Evolutionary conservation across 1,140 invertebrate species (phyloP).

Genomic region (Neodiprion pinetum): DNA sequence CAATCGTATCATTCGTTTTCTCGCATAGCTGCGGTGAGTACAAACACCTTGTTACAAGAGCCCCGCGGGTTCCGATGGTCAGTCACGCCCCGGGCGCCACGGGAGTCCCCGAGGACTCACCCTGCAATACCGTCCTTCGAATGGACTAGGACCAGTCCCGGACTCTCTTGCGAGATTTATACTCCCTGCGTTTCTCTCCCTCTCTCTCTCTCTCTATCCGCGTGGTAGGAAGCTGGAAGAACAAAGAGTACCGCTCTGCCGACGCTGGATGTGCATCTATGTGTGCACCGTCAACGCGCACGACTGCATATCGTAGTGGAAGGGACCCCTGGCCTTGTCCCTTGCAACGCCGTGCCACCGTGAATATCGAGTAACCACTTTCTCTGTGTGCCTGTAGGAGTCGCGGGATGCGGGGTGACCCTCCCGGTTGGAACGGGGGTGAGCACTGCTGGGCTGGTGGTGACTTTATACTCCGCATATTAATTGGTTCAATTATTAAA

Average conservation of each 20-base stretch:
- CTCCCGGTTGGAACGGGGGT: too few relatives aligned
- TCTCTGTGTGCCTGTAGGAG: background rate
- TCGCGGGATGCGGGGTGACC: too few relatives aligned
- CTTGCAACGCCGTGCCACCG: background rate
- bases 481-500: slow-evolving; percentile 2
- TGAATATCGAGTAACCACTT: slow-evolving; percentile 5
- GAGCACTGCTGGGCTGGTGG: background rate
- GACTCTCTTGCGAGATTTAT: slow-evolving; percentile 7
- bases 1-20: background rate
- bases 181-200: background rate
- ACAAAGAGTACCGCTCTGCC: background rate
- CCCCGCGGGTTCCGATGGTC: background rate
- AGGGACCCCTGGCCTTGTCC: background rate
- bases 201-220: background rate
- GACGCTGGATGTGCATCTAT: background rate
- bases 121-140: background rate
- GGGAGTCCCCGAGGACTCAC: slow-evolving; percentile 4
- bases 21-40: slow-evolving; percentile 9
- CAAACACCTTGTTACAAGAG: slow-evolving; percentile 6
- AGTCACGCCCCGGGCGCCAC: slow-evolving; percentile 8
- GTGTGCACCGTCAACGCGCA: background rate
- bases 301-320: too few relatives aligned
- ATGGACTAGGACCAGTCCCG: background rate
- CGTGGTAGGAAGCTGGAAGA: slow-evolving; percentile 5
- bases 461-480: slow-evolving; percentile 2